phyloP scores from a whole-genome alignment of 2,113 vertebrate species.

The Brachyistius frenatus region DNA sequence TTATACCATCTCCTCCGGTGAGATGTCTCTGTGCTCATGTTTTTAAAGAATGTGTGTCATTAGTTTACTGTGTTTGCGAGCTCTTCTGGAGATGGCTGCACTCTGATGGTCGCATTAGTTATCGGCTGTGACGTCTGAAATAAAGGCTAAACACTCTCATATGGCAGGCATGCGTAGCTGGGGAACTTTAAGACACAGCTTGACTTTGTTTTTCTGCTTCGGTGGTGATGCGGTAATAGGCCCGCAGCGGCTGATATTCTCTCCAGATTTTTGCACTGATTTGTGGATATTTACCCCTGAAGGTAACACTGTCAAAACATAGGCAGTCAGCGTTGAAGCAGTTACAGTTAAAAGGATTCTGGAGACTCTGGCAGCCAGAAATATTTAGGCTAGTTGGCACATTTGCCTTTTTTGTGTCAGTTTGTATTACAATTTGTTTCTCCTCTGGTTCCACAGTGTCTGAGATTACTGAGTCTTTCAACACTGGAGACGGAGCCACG shows the following conservation, averaged over 20 bases:
- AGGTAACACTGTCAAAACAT: constrained; percentile 44
- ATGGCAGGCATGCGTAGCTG: constrained; percentile 57
- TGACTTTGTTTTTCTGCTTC: constrained; percentile 45
- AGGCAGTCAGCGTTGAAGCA: constrained; percentile 21
- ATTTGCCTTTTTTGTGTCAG: constrained; percentile 35
- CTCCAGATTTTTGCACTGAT: constrained; percentile 56
- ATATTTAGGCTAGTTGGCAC: constrained; percentile 32
- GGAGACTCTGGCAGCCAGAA: constrained; percentile 8
- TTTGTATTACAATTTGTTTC: constrained; percentile 59
- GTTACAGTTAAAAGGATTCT: constrained; percentile 19
- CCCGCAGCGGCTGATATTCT: constrained; percentile 32
- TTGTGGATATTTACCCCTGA: constrained; percentile 56
- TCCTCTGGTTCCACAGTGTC: constrained; percentile 73
- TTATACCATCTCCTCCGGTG: constrained; percentile 22
- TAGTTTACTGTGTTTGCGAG: constrained; percentile 45
- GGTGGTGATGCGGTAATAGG: constrained; percentile 50
- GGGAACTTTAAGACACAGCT: constrained; percentile 45
- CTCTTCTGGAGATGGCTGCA: constrained; percentile 44
- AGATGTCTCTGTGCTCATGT: constrained; percentile 30
- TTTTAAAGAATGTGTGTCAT: constrained; percentile 45
- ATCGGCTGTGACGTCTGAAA: constrained; percentile 52
- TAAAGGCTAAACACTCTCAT: constrained; percentile 62
- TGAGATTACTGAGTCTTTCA: constrained; percentile 53
- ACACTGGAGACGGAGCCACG: constrained; percentile 36
- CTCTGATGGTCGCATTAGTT: constrained; percentile 52